A percentile compares a stretch with the other conserved stretches of the same genome.
Evolutionary conservation across 2,888 invertebrate species (phyloP).

Genomic region (Doris montereyensis): DNA sequence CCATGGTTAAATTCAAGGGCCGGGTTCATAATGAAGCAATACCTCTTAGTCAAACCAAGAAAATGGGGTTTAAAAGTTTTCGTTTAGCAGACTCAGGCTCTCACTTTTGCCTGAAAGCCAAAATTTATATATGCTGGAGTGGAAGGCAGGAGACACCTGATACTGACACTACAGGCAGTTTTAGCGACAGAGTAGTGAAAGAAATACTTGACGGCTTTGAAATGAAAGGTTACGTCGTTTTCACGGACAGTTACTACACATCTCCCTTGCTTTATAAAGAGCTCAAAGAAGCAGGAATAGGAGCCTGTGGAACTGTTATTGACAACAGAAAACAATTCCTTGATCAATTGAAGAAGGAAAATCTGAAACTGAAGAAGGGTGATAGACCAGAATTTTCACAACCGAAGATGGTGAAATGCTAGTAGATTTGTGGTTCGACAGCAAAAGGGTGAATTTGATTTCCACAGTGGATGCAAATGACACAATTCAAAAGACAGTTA

Average conservation of each 20-base stretch:
- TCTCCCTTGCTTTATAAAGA: not conserved
- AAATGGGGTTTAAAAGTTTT: conserved; percentile 29
- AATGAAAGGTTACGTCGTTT: conserved; percentile 16
- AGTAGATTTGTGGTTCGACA: too few relatives aligned
- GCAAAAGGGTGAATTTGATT: too few relatives aligned
- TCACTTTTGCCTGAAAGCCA: not conserved
- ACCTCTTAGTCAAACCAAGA: conserved; percentile 13
- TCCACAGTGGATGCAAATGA: too few relatives aligned
- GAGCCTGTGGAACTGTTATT: conserved; percentile 41
- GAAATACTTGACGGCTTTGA: not conserved
- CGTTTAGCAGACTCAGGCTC: conserved; percentile 2
- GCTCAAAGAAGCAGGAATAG: conserved; percentile 27
- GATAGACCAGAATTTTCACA: conserved; percentile 49
- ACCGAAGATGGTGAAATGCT: too few relatives aligned
- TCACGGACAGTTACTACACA: conserved; percentile 18
- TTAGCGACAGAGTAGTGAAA: too few relatives aligned
- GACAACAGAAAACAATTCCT: conserved; percentile 44
- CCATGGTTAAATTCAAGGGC: conserved; percentile 30
- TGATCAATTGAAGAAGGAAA: conserved; percentile 30
- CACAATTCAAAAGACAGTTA: too few relatives aligned
- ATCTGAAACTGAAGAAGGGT: conserved; percentile 40
- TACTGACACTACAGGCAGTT: too few relatives aligned
- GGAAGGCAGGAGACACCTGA: not conserved
- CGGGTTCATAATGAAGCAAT: conserved; percentile 10
- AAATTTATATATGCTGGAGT: conserved; percentile 4